These are phyloP conservation scores for Drosophila parthenogenetica DNA, from an alignment of 2,888 invertebrate species.

Conservation along the genomic window DNA sequence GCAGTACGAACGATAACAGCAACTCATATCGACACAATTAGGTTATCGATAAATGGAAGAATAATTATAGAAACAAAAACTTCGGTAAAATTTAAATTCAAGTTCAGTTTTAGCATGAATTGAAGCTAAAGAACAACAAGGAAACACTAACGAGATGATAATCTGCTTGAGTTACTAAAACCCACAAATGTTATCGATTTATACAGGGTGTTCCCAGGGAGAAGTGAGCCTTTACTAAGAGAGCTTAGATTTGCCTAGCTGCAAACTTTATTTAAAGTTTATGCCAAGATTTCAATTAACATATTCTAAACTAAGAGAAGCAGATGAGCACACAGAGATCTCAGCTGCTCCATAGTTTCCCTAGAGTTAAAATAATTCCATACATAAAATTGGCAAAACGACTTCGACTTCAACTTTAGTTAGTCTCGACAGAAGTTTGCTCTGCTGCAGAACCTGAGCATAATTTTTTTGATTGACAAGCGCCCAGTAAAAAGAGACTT, in stretches of 20 bases:
- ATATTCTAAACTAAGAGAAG: slow-evolving; percentile 34
- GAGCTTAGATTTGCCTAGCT: not conserved
- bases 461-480: slow-evolving; percentile 66
- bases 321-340: slow-evolving; percentile 5
- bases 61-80: not conserved
- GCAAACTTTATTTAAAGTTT: slow-evolving; percentile 1
- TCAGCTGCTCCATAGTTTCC: slow-evolving; percentile 5
- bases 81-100: too few species aligned
- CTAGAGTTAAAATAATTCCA: slow-evolving; percentile 39
- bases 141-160: too few species aligned
- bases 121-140: not conserved
- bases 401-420: slow-evolving; percentile 27
- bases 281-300: slow-evolving; percentile 38
- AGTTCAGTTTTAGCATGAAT: not conserved
- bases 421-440: slow-evolving; percentile 41
- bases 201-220: too few species aligned
- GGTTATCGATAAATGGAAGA: not conserved
- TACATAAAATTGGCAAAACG: slow-evolving; percentile 45
- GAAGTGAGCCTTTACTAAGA: too few species aligned
- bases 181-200: too few species aligned
- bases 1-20: too few species aligned
- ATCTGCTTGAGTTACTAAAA: too few species aligned
- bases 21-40: too few species aligned
- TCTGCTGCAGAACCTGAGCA: slow-evolving; percentile 50
- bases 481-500: slow-evolving; percentile 39